These are phyloP conservation scores for Ametastegia equiseti DNA, from an alignment of 2,888 invertebrate species.

Conservation along the genomic window DNA sequence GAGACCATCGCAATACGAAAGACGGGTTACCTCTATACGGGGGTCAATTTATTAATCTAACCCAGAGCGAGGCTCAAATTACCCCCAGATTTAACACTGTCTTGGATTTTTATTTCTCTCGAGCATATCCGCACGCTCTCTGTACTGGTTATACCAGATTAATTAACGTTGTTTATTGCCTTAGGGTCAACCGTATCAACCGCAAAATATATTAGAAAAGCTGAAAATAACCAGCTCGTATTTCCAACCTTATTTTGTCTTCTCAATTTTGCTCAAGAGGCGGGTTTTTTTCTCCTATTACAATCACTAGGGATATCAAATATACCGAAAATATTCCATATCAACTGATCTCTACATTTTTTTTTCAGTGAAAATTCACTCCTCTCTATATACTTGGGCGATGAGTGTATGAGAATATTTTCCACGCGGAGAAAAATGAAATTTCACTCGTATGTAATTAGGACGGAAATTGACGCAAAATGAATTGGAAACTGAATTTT, in stretches of 20 bases:
- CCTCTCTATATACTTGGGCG: too few relatives aligned
- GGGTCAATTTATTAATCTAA: constrained; percentile 36
- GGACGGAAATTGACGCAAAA: too few relatives aligned
- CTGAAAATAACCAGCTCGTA: neutral
- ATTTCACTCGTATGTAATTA: too few relatives aligned
- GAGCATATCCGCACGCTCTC: neutral
- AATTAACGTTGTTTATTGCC: constrained; percentile 27
- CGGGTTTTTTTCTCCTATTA: neutral
- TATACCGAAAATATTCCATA: too few relatives aligned
- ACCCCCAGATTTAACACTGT: constrained; percentile 20
- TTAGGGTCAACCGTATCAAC: neutral
- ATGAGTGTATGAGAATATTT: too few relatives aligned
- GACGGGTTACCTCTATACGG: neutral
- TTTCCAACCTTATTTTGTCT: neutral
- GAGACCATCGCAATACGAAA: neutral
- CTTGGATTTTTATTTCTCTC: neutral
- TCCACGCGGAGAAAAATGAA: too few relatives aligned
- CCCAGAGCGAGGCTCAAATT: constrained; percentile 26
- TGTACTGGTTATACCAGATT: constrained; percentile 24
- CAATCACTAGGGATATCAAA: too few relatives aligned
- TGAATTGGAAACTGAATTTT: too few relatives aligned
- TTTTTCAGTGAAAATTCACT: too few relatives aligned
- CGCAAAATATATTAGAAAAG: constrained; percentile 8
- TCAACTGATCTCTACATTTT: too few relatives aligned
- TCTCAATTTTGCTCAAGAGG: too few relatives aligned